These are phyloP conservation scores for Nezara viridula DNA, from an alignment of 2,888 invertebrate species.

Conservation along the genomic window DNA sequence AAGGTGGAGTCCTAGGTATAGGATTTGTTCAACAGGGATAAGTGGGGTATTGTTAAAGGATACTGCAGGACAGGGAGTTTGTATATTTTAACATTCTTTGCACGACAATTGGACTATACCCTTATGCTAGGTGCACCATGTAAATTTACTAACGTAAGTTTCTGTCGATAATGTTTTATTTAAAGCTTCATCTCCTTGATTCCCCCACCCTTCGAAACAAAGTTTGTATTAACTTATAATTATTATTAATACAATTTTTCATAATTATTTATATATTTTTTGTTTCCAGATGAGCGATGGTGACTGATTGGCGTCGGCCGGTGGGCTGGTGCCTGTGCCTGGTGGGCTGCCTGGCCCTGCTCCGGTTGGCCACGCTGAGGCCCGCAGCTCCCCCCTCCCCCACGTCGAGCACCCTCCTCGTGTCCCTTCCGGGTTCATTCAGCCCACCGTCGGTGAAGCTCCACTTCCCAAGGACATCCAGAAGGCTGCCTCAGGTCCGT, in stretches of 20 bases:
- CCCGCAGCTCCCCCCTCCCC: constrained; percentile 35
- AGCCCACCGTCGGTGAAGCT: constrained; percentile 68
- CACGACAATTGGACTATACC: too few species aligned
- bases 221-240: neutral
- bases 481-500: constrained; percentile 75
- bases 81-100: too few species aligned
- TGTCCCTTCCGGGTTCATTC: constrained; percentile 61
- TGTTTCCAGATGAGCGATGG: constrained; percentile 46
- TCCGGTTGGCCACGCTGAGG: constrained; percentile 60
- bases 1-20: too few species aligned
- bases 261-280: too few species aligned
- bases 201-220: neutral
- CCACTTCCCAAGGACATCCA: constrained; percentile 76
- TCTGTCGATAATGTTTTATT: neutral
- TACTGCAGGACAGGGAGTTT: too few species aligned
- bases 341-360: constrained; percentile 43
- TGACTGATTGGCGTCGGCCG: constrained; percentile 53
- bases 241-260: neutral
- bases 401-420: constrained; percentile 57
- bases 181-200: neutral
- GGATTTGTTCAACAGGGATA: too few species aligned
- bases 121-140: too few species aligned
- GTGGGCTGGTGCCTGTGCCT: constrained; percentile 53
- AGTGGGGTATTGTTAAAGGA: too few species aligned
- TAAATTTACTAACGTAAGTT: too few species aligned